A percentile compares a stretch with the other conserved stretches of the same genome.
These are phyloP conservation scores for Neolamprologus kungweensis DNA, from an alignment of 2,113 vertebrate species.

Conservation along the genomic window DNA sequence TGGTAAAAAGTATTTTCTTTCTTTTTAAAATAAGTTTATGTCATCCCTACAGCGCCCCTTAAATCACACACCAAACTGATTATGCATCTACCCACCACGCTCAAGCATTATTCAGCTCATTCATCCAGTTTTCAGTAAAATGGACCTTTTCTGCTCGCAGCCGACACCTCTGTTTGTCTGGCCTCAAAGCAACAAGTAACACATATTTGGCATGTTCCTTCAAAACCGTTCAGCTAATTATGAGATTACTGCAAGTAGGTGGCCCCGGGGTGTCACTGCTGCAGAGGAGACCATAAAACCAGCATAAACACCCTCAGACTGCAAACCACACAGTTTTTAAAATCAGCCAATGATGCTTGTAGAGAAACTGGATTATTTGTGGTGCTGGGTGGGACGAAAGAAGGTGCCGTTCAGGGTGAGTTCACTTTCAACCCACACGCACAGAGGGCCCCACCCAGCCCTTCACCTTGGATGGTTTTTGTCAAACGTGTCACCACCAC, in stretches of 20 bases:
- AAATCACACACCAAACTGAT: conserved; percentile 16
- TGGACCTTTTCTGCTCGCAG: conserved; percentile 15
- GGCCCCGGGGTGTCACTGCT: conserved; percentile 4
- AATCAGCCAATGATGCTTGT: not conserved
- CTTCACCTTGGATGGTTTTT: conserved; percentile 45
- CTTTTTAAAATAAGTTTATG: not conserved
- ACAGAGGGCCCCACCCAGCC: not conserved
- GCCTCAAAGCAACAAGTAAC: conserved; percentile 28
- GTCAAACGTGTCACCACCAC: conserved; percentile 56
- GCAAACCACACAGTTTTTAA: not conserved
- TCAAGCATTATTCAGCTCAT: conserved; percentile 3
- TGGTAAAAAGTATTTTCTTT: not conserved
- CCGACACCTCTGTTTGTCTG: conserved; percentile 34
- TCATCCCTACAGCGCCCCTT: not conserved
- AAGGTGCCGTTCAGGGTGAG: not conserved
- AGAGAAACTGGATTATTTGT: not conserved
- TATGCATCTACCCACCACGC: not conserved
- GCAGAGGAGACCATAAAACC: not conserved
- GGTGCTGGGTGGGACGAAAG: not conserved
- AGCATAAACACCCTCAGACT: not conserved
- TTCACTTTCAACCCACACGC: not conserved
- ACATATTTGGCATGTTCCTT: conserved; percentile 31
- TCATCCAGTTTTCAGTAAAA: conserved; percentile 17
- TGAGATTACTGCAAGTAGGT: conserved; percentile 36
- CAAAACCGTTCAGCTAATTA: conserved; percentile 32